These are phyloP conservation scores for Cavia porcellus DNA, from an alignment of 2,113 vertebrate genomes.

Conservation along the genomic window DNA sequence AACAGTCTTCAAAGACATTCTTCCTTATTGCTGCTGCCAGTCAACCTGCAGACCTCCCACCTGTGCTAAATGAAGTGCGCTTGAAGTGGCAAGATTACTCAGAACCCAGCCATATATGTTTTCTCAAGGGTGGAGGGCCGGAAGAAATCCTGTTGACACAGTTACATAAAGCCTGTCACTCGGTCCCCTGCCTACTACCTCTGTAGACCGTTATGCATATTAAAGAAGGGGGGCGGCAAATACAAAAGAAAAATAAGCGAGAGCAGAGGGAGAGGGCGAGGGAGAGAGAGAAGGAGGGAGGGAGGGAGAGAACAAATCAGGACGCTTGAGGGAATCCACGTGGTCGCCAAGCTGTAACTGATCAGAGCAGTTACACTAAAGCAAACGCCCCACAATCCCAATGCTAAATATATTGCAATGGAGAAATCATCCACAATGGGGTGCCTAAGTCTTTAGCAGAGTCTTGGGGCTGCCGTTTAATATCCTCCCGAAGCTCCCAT, in stretches of 20 bases:
- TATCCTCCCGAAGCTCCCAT: conserved; percentile 27
- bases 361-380: conserved; percentile 75
- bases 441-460: conserved; percentile 52
- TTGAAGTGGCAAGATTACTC: conserved; percentile 33
- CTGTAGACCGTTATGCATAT: conserved; percentile 81
- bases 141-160: conserved; percentile 73
- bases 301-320: conserved; percentile 77
- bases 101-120: conserved; percentile 31
- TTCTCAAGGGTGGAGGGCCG: conserved; percentile 55
- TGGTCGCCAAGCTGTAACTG: conserved; percentile 83
- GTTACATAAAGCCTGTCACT: conserved; percentile 77
- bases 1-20: background rate
- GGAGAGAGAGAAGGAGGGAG: no score
- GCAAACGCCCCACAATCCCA: conserved; percentile 64
- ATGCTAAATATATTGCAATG: conserved; percentile 64
- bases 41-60: conserved; percentile 57
- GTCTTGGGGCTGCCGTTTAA: conserved; percentile 40
- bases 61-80: conserved; percentile 55
- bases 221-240: conserved; percentile 74
- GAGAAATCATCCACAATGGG: conserved; percentile 73
- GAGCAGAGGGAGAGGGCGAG: background rate
- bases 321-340: conserved; percentile 79
- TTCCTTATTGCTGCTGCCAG: conserved; percentile 21
- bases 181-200: conserved; percentile 67
- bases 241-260: conserved; percentile 83